These are phyloP conservation scores for Nycticorax nycticorax DNA, from an alignment of 2,113 vertebrate species.

Conservation along the genomic window DNA sequence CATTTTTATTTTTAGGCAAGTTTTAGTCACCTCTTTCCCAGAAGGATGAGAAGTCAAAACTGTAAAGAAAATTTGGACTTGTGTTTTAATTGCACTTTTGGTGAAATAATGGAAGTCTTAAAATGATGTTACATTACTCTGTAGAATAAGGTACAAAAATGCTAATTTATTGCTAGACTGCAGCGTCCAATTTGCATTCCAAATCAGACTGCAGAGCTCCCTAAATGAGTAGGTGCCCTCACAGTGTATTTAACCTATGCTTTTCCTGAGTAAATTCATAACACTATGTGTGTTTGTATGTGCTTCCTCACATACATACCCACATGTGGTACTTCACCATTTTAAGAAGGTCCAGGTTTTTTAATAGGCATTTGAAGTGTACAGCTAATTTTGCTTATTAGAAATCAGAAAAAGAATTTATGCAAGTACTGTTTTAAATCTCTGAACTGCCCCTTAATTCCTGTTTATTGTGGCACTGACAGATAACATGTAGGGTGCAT, in stretches of 20 bases:
- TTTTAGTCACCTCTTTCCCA: background rate
- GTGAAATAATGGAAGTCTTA: background rate
- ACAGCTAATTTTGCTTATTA: background rate
- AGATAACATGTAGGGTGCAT: background rate
- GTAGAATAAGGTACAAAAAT: conserved; percentile 60
- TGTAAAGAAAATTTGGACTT: background rate
- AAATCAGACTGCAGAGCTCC: conserved; percentile 71
- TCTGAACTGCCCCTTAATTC: background rate
- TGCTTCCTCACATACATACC: background rate
- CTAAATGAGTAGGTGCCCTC: conserved; percentile 39
- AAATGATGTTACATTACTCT: conserved; percentile 16
- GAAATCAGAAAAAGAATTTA: background rate
- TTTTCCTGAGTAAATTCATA: background rate
- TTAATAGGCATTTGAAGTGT: background rate
- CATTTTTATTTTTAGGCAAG: background rate
- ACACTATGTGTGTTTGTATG: background rate
- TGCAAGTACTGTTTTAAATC: background rate
- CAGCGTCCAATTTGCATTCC: conserved; percentile 74
- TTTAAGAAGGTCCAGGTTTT: background rate
- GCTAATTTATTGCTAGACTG: conserved; percentile 74
- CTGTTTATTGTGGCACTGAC: background rate
- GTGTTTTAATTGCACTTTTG: background rate
- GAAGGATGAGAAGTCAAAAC: background rate
- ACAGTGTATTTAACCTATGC: conserved; percentile 49
- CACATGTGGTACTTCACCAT: background rate